These are phyloP conservation scores for Pseudocheirus occidentalis DNA, from an alignment of 2,797 vertebrate genomes.

Conservation along the genomic window DNA sequence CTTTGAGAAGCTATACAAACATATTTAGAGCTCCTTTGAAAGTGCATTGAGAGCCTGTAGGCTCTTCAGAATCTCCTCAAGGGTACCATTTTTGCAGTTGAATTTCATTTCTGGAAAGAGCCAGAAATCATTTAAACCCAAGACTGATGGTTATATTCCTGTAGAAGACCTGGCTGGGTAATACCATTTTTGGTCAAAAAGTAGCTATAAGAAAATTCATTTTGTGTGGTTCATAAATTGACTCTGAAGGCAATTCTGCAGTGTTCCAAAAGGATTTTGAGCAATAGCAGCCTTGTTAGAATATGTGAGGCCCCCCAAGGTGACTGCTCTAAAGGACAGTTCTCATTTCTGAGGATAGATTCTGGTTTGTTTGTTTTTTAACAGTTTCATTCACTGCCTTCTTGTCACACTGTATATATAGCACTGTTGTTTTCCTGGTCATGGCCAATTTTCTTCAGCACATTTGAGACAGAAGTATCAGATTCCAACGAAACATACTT, in stretches of 20 bases:
- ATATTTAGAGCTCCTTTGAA: not conserved
- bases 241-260: not conserved
- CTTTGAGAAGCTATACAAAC: not conserved
- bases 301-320: not conserved
- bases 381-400: slow-evolving; percentile 7
- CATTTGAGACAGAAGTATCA: not conserved
- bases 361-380: not conserved
- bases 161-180: slow-evolving; percentile 11
- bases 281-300: not conserved
- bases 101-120: slow-evolving; percentile 29
- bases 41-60: not conserved
- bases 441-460: not conserved
- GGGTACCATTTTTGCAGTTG: slow-evolving; percentile 22
- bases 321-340: not conserved
- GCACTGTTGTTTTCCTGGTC: not conserved
- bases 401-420: not conserved
- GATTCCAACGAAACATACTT: not conserved
- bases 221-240: not conserved
- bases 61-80: slow-evolving; percentile 5
- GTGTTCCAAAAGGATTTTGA: slow-evolving; percentile 18
- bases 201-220: not conserved
- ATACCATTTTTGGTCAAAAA: slow-evolving; percentile 35
- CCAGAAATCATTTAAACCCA: slow-evolving; percentile 16
- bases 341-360: not conserved
- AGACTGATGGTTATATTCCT: not conserved